Evolutionary conservation across 2,888 invertebrate genomes (phyloP).

Genomic region (Pachymerium ferrugineum): DNA sequence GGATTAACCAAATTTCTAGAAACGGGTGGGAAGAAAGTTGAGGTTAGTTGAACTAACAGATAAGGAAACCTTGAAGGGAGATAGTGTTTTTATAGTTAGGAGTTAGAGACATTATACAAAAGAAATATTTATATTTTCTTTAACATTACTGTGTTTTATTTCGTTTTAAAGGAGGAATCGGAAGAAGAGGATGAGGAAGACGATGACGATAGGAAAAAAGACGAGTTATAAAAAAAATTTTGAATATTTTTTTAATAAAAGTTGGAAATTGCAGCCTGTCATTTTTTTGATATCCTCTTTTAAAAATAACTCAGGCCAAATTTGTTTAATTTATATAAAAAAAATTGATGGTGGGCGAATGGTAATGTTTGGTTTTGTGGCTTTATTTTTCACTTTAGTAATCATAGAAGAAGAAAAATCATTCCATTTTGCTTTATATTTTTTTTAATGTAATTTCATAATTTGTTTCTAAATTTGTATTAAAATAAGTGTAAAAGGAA

Average conservation of each 20-base stretch:
- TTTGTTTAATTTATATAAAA: no score
- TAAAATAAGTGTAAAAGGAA: background rate
- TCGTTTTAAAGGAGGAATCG: conserved; percentile 43
- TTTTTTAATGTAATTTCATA: conserved; percentile 11
- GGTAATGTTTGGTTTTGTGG: no score
- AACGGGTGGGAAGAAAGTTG: conserved; percentile 41
- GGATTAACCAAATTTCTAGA: conserved; percentile 49
- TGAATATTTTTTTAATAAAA: background rate
- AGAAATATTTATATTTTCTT: background rate
- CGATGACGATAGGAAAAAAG: conserved; percentile 61
- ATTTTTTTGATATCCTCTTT: no score
- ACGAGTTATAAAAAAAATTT: conserved; percentile 62
- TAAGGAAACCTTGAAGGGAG: background rate
- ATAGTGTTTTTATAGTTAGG: no score
- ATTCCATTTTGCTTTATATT: conserved; percentile 29
- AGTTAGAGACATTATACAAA: no score
- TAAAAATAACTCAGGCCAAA: no score
- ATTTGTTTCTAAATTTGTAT: conserved; percentile 28
- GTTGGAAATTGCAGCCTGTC: no score
- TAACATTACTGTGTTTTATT: background rate
- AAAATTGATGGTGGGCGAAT: no score
- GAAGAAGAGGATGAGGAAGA: conserved; percentile 68
- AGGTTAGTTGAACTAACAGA: background rate
- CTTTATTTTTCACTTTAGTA: no score
- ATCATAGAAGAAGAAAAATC: no score